Conservation (phyloP, 2,113 vertebrate genomes). For the Urocitellus parryii region DNA sequence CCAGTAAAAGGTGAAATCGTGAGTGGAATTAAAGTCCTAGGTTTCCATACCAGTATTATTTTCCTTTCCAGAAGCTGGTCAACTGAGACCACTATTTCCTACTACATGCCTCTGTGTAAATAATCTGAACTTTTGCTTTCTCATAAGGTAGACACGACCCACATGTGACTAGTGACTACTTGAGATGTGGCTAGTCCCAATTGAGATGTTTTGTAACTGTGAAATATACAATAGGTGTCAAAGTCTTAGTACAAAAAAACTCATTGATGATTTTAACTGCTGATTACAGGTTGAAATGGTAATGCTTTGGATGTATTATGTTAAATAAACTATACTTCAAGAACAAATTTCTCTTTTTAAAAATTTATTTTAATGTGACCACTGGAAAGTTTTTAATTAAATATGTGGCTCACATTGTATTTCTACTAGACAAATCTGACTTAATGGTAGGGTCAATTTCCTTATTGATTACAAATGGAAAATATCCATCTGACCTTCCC, state of each 20-base stretch:
- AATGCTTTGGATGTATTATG: not conserved
- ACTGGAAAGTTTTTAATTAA: not conserved
- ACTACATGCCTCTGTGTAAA: not conserved
- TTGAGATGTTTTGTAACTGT: not conserved
- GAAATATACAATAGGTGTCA: not conserved
- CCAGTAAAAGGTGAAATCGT: not conserved
- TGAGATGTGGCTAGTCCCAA: not conserved
- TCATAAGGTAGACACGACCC: not conserved
- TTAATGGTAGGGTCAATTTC: not conserved
- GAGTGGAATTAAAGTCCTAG: not conserved
- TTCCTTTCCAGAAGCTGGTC: not conserved
- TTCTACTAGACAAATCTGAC: not conserved
- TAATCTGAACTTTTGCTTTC: not conserved
- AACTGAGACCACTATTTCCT: not conserved
- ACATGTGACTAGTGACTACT: not conserved
- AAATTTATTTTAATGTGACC: not conserved
- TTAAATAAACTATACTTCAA: not conserved
- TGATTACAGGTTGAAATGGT: slow-evolving; percentile 2
- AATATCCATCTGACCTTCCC: not conserved
- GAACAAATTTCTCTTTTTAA: not conserved
- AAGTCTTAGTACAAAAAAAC: slow-evolving; percentile 7
- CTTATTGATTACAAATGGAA: not conserved
- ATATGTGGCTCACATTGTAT: not conserved
- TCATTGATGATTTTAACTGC: not conserved
- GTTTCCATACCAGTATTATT: not conserved